Evolutionary conservation across 2,888 invertebrate genomes (phyloP), one percentile per base, ranked within the genome.

Genomic region (Drosophila ezoana): DNA sequence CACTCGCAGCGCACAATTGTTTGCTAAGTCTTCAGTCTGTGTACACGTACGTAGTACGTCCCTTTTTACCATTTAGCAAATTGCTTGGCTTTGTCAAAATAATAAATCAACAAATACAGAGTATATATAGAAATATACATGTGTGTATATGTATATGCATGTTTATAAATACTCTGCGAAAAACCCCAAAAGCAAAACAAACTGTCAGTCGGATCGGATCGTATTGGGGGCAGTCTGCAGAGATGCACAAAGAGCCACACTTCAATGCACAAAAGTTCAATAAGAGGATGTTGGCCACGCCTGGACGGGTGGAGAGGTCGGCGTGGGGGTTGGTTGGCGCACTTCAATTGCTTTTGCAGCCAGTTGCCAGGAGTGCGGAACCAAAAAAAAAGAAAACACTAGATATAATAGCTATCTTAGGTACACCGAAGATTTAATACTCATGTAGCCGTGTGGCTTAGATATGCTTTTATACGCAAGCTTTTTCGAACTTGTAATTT

Each of bases 201-300:
- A 79, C 64, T 72, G 77, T 79, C 73, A 67, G 58, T 70, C 43
- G 69, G 45, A 67, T 56, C 49, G 54, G 54, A 51, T 67, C 49
- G 35, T 23, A 62, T 33, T 45, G 47, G 65, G 51, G 64, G 48
- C 69, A 62, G 67, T 69, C 66, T 68, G 45, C 62, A 66, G 64
- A 57, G 64, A 57, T 87, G 85, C 85, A 85, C 85, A 87, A 87
- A 76, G 71, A 58, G 57, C 64, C 68, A 78, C 89, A 83, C 89
- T 81, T 89, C 79, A 89, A 56, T 89, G 86, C 81, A 80, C 87
- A 87, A 88, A 89, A 81, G 87, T 76, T 84, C 79, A 87, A 87
- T 89, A 87, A 89, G 79, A 74, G 80, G 32, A 56, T 66, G 57
- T 71, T 68, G 72, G 57, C 62, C 72, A 66, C 54, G 57, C 14